phyloP scores from a whole-genome alignment of 2,797 vertebrate genomes.

The Crenuchus spilurus region DNA sequence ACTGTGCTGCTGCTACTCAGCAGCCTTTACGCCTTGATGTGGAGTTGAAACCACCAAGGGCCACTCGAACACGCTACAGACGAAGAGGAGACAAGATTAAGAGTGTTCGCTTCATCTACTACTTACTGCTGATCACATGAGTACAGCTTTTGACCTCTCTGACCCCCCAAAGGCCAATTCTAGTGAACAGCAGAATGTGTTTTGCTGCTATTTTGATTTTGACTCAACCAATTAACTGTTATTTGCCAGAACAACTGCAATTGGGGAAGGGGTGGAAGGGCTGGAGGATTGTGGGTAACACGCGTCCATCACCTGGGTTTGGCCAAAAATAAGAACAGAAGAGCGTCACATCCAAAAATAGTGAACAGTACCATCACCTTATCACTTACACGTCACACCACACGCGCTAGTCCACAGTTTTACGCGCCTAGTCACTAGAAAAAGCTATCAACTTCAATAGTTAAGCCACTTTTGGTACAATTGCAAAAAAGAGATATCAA shows the following conservation, averaged over 20 bases:
- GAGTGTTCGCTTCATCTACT: neutral
- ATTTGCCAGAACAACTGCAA: neutral
- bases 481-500: constrained; percentile 96
- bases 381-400: constrained; percentile 82
- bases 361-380: constrained; percentile 78
- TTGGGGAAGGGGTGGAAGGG: neutral
- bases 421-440: constrained; percentile 85
- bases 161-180: neutral
- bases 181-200: neutral
- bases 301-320: constrained; percentile 65
- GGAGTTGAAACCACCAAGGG: neutral
- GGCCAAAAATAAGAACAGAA: constrained; percentile 68
- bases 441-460: constrained; percentile 86
- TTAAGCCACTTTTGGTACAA: constrained; percentile 99
- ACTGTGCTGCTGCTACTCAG: constrained; percentile 7
- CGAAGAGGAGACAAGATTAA: constrained; percentile 1
- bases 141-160: neutral
- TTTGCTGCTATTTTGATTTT: too few relatives aligned
- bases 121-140: neutral
- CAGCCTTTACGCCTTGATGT: neutral
- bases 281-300: constrained; percentile 58
- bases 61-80: neutral
- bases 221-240: too few relatives aligned
- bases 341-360: constrained; percentile 71
- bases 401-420: constrained; percentile 80